Evolutionary conservation across 2,113 vertebrate species (phyloP).

Genomic region (Myotis brandtii): DNA sequence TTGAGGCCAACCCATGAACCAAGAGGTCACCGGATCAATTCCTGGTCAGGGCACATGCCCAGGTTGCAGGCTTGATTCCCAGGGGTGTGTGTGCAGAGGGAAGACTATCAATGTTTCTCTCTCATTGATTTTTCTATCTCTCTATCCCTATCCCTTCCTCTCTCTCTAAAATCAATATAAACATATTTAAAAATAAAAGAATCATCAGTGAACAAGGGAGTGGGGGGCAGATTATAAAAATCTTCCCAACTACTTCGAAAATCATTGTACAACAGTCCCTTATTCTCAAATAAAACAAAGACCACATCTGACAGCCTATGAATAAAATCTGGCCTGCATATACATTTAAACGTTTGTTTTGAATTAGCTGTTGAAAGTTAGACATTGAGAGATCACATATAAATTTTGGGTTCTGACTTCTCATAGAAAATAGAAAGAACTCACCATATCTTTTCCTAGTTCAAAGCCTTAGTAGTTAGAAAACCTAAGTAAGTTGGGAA

Average conservation of each 20-base stretch:
- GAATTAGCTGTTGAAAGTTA: background rate
- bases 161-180: too few relatives aligned
- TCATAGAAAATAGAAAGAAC: background rate
- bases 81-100: too few relatives aligned
- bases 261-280: background rate
- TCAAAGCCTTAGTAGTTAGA: background rate
- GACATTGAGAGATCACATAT: background rate
- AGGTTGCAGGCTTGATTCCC: too few relatives aligned
- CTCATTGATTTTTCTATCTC: too few relatives aligned
- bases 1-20: too few relatives aligned
- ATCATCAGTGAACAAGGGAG: background rate
- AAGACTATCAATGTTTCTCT: too few relatives aligned
- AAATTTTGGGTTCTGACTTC: background rate
- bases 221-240: accelerated
- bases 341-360: background rate
- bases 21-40: too few relatives aligned
- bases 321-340: background rate
- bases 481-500: background rate
- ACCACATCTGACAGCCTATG: background rate
- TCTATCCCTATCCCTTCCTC: too few relatives aligned
- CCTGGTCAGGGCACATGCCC: too few relatives aligned
- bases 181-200: too few relatives aligned
- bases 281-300: background rate
- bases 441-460: background rate
- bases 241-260: background rate